A percentile compares a stretch with the other conserved stretches of the same genome.
These are phyloP conservation scores for Podiceps cristatus DNA, from an alignment of 2,113 vertebrate species.

Conservation along the genomic window DNA sequence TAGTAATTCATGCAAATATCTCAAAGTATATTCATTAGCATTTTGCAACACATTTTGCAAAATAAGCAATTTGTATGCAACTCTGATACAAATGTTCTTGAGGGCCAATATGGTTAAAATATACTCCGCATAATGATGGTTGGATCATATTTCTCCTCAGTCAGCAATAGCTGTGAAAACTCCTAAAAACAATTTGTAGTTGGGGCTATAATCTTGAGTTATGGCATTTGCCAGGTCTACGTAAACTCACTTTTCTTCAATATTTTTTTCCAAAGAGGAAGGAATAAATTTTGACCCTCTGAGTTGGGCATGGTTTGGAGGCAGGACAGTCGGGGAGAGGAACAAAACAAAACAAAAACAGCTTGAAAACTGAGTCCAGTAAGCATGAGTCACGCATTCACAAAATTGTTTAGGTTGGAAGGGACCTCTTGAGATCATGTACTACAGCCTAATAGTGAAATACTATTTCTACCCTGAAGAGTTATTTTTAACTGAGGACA, in stretches of 20 bases:
- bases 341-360: neutral
- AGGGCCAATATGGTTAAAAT: neutral
- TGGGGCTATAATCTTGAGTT: neutral
- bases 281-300: neutral
- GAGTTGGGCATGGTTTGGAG: neutral
- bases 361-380: neutral
- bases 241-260: neutral
- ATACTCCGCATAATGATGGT: neutral
- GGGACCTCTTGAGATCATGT: neutral
- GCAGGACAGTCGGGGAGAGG: fast-evolving
- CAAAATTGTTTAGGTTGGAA: neutral
- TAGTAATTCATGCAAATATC: neutral
- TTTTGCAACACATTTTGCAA: neutral
- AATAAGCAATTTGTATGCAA: neutral
- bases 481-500: neutral
- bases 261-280: neutral
- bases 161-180: neutral
- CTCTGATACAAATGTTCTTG: neutral
- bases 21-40: neutral
- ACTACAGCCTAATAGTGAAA: neutral
- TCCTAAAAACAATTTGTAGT: neutral
- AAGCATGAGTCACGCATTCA: neutral
- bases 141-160: neutral
- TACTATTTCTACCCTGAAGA: neutral
- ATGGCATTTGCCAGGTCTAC: neutral